phyloP scores from a whole-genome alignment of 2,113 vertebrate genomes.

The Coptodon bakossiorum region DNA sequence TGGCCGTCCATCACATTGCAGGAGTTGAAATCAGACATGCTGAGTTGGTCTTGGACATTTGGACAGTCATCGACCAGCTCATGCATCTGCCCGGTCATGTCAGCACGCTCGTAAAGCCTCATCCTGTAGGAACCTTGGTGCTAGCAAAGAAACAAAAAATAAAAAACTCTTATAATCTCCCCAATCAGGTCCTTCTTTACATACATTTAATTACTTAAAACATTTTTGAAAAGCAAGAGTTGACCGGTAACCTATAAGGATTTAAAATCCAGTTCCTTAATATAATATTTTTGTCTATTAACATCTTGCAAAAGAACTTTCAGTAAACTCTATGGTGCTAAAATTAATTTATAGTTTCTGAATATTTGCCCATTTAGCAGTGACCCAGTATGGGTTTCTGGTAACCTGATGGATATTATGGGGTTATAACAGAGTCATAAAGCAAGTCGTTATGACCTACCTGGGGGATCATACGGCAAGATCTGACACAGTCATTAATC shows the following conservation, averaged over 20 bases:
- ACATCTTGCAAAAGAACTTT: background rate
- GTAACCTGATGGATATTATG: background rate
- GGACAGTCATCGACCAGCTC: constrained; percentile 67
- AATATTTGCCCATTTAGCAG: background rate
- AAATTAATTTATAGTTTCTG: background rate
- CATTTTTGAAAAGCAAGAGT: background rate
- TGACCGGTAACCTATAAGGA: background rate
- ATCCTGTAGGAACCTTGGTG: constrained; percentile 66
- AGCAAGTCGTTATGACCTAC: constrained; percentile 23
- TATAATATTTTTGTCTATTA: background rate
- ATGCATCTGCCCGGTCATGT: constrained; percentile 71
- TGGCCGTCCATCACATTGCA: constrained; percentile 68
- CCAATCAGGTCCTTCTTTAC: background rate
- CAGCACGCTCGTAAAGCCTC: constrained; percentile 65
- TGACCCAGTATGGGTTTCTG: background rate
- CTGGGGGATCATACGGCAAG: constrained; percentile 67
- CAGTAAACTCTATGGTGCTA: background rate
- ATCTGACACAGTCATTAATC: constrained; percentile 61
- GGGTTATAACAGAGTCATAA: background rate
- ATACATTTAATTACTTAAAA: background rate
- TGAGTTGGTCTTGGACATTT: constrained; percentile 66
- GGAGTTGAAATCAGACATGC: constrained; percentile 60
- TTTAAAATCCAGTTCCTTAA: background rate
- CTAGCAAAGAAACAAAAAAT: background rate
- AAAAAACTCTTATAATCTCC: background rate